Percentiles rank a stretch among this genome's conserved stretches.
Evolutionary conservation across 2,888 invertebrate species (phyloP).

Genomic region (Theretra japonica): DNA sequence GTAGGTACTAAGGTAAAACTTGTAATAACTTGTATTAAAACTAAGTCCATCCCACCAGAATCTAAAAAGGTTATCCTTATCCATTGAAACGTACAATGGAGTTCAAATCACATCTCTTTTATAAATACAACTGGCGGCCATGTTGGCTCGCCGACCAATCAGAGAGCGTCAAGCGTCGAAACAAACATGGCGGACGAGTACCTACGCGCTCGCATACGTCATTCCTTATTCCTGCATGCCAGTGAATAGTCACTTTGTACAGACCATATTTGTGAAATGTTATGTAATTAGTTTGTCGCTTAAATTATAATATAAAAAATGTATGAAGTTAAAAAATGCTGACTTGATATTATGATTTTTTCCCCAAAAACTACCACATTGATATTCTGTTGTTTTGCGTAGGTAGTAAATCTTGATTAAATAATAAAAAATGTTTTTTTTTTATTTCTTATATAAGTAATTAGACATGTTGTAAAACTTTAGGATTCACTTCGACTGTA

Average conservation of each 20-base stretch:
- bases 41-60: constrained; percentile 16
- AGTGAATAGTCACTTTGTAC: constrained; percentile 51
- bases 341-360: too few relatives aligned
- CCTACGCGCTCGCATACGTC: constrained; percentile 58
- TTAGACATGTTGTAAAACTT: too few relatives aligned
- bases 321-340: too few relatives aligned
- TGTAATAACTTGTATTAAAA: background rate
- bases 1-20: background rate
- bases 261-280: too few relatives aligned
- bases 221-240: constrained; percentile 67
- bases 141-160: constrained; percentile 74
- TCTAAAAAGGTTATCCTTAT: constrained; percentile 34
- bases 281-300: too few relatives aligned
- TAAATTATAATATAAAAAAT: background rate
- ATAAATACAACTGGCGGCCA: constrained; percentile 67
- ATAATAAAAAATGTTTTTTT: too few relatives aligned
- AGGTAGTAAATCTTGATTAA: too few relatives aligned
- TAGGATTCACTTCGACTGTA: too few relatives aligned
- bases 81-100: constrained; percentile 42
- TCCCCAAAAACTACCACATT: too few relatives aligned
- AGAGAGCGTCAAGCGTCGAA: constrained; percentile 55
- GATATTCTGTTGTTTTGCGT: too few relatives aligned
- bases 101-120: constrained; percentile 52
- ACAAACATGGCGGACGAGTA: constrained; percentile 70
- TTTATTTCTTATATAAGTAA: too few relatives aligned